Evolutionary conservation across 2,113 vertebrate genomes (phyloP).

Genomic region (Dasyornis broadbenti): DNA sequence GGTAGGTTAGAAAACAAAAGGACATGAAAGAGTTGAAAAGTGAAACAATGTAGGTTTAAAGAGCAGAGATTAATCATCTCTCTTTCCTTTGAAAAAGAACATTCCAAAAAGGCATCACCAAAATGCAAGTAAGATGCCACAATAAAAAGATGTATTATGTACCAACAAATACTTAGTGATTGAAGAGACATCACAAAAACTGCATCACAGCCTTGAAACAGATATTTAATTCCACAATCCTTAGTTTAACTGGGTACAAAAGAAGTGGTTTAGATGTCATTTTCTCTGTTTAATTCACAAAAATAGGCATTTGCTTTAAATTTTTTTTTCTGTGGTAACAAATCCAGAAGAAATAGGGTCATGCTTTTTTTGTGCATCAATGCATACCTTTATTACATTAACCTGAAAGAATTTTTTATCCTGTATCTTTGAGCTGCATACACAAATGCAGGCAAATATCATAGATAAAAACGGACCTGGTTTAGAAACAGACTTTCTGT

Average conservation of each 20-base stretch:
- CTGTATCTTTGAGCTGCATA: neutral
- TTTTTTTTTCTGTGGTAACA: neutral
- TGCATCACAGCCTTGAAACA: slow-evolving; percentile 4
- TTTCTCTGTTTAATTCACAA: neutral
- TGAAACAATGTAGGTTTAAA: neutral
- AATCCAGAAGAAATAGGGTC: neutral
- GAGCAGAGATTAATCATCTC: neutral
- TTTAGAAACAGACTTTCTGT: neutral
- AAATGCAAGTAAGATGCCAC: neutral
- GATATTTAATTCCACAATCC: neutral
- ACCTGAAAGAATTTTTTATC: neutral
- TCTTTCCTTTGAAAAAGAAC: slow-evolving; percentile 1
- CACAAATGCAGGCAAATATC: neutral
- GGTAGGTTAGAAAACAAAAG: neutral
- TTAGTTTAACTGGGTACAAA: neutral
- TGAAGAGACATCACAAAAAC: slow-evolving; percentile 39
- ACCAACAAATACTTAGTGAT: slow-evolving; percentile 34
- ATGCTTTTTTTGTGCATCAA: neutral
- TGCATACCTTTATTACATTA: neutral
- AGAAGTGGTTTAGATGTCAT: neutral
- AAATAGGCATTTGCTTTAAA: neutral
- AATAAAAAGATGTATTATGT: slow-evolving; percentile 36
- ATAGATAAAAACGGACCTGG: neutral
- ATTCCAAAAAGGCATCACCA: neutral
- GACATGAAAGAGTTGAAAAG: neutral